Percentiles rank a stretch among this genome's conserved stretches.
These are phyloP conservation scores for Ormyrus thymus DNA, from an alignment of 2,888 invertebrate genomes.

Conservation along the genomic window DNA sequence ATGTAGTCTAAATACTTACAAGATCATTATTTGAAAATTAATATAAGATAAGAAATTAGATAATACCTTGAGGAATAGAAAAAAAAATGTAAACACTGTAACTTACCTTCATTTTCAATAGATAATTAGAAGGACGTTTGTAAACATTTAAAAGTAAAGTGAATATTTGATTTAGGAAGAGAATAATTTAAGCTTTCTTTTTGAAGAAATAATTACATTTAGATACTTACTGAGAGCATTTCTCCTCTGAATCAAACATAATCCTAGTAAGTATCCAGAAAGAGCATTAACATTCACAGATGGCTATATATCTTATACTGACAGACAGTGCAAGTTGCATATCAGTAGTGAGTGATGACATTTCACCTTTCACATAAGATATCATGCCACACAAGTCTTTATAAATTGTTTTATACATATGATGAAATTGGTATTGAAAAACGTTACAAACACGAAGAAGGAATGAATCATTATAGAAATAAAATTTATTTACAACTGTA, in stretches of 20 bases:
- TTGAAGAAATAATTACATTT: constrained; percentile 27
- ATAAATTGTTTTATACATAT: constrained; percentile 41
- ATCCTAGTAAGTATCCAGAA: constrained; percentile 61
- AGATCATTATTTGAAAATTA: background rate
- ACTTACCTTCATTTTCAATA: constrained; percentile 51
- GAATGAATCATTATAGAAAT: constrained; percentile 45
- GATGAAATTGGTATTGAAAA: constrained; percentile 36
- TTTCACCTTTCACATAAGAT: constrained; percentile 63
- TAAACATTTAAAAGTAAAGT: background rate
- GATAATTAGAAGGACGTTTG: constrained; percentile 1
- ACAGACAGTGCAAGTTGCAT: constrained; percentile 54
- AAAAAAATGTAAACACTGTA: constrained; percentile 44
- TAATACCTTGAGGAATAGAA: background rate
- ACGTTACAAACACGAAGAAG: constrained; percentile 20
- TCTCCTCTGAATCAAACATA: constrained; percentile 57
- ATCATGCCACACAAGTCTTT: constrained; percentile 25
- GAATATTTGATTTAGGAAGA: background rate
- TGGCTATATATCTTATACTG: constrained; percentile 61
- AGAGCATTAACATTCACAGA: constrained; percentile 63
- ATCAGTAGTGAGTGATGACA: constrained; percentile 63
- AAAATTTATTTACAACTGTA: constrained; percentile 58
- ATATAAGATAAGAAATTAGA: background rate
- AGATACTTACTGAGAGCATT: constrained; percentile 67
- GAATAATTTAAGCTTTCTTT: constrained; percentile 30
- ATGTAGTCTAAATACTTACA: background rate